Percentiles rank a stretch among this genome's conserved stretches.
Evolutionary conservation across 2,113 vertebrate genomes (phyloP).

Genomic region (Benitochromis conjunctus): DNA sequence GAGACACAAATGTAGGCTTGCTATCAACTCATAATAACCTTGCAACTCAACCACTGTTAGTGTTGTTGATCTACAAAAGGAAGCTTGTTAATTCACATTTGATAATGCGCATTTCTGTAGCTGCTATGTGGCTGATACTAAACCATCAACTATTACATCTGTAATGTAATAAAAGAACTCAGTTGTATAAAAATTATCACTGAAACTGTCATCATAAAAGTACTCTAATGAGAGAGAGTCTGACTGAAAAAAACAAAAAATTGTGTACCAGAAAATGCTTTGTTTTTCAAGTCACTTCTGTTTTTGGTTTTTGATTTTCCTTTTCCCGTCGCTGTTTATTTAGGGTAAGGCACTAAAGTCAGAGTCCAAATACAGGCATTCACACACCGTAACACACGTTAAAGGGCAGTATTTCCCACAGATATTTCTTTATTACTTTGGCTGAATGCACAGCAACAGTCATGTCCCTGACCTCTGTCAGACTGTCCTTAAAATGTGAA

Average conservation of each 20-base stretch:
- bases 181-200: background rate
- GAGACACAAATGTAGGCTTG: background rate
- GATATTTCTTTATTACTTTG: background rate
- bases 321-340: background rate
- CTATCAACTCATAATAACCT: background rate
- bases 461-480: background rate
- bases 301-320: background rate
- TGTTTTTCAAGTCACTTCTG: background rate
- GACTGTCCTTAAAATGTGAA: background rate
- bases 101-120: background rate
- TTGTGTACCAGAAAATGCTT: background rate
- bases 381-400: background rate
- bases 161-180: background rate
- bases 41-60: background rate
- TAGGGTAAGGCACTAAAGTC: background rate
- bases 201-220: background rate
- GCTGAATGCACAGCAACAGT: background rate
- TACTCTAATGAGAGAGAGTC: background rate
- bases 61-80: background rate
- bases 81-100: background rate
- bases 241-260: background rate
- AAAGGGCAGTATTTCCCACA: background rate
- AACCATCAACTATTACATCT: background rate
- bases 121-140: background rate
- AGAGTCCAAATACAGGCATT: background rate